Percentiles rank a stretch among this genome's conserved stretches.
phyloP scores from a whole-genome alignment of 2,797 vertebrate species.

The Spondyliosoma cantharus region DNA sequence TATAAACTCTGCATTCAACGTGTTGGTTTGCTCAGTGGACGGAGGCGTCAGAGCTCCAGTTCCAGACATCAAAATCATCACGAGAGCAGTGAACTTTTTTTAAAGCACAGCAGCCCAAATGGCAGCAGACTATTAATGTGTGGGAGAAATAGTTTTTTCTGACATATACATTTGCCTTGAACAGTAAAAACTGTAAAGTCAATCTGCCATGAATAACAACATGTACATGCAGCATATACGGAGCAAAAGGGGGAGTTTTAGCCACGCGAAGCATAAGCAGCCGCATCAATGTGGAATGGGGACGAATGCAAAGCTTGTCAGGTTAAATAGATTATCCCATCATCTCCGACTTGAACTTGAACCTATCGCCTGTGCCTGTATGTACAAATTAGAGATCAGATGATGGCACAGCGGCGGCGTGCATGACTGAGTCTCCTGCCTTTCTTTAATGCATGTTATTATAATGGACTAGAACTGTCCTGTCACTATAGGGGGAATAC shows the following conservation, averaged over 20 bases:
- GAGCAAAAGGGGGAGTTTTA: neutral
- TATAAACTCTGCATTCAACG: conserved; percentile 1
- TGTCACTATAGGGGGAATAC: neutral
- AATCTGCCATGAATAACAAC: conserved; percentile 29
- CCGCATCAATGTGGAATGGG: conserved; percentile 25
- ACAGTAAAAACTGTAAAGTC: neutral
- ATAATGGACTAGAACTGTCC: conserved; percentile 15
- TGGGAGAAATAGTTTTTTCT: neutral
- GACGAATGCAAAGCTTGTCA: conserved; percentile 27
- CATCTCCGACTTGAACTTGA: conserved; percentile 7
- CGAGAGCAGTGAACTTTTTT: neutral
- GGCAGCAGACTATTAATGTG: neutral
- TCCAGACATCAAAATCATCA: neutral
- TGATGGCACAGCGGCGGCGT: conserved; percentile 1
- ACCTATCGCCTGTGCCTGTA: conserved; percentile 6
- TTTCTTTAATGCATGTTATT: conserved; percentile 2
- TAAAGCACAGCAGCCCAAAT: conserved; percentile 4
- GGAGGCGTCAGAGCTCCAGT: neutral
- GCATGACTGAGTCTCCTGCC: conserved; percentile 13
- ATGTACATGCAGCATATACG: neutral
- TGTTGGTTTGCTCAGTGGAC: neutral
- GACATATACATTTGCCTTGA: conserved; percentile 8
- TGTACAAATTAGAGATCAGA: conserved; percentile 6
- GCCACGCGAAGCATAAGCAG: conserved; percentile 1
- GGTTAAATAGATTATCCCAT: conserved; percentile 22